phyloP scores from a whole-genome alignment of 30 jellyfish, hydroid and myxozoan species.

The Hydractinia echinata region DNA sequence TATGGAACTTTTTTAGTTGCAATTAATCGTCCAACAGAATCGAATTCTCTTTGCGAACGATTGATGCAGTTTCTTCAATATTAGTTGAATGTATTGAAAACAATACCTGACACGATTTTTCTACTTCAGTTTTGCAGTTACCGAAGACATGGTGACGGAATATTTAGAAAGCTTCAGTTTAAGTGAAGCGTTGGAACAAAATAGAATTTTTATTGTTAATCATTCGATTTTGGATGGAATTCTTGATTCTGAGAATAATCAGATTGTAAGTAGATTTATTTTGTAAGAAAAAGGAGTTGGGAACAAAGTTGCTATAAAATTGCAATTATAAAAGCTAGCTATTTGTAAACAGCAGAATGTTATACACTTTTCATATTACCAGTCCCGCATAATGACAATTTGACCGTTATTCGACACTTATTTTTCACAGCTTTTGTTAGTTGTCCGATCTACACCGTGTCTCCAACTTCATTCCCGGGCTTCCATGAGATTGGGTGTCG shows the following conservation, averaged over 20 bases:
- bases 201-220: slow-evolving; percentile 69
- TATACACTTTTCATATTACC: no score
- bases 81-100: neutral
- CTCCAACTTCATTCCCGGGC: no score
- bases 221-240: slow-evolving; percentile 86
- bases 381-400: no score
- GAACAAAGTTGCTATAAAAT: no score
- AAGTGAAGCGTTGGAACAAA: slow-evolving; percentile 63
- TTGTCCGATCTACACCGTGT: no score
- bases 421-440: no score
- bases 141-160: slow-evolving; percentile 56
- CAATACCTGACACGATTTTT: neutral
- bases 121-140: slow-evolving; percentile 71
- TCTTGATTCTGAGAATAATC: slow-evolving; percentile 41
- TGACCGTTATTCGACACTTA: no score
- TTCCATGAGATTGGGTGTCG: no score
- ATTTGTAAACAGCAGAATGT: no score
- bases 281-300: no score
- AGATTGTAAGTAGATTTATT: slow-evolving; percentile 21
- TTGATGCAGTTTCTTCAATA: no score
- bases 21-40: neutral
- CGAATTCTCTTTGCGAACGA: neutral
- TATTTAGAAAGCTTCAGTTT: slow-evolving; percentile 80
- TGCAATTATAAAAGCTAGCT: no score
- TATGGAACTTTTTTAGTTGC: neutral